phyloP scores from a whole-genome alignment of 2,113 vertebrate species.

The Lycocorax pyrrhopterus region DNA sequence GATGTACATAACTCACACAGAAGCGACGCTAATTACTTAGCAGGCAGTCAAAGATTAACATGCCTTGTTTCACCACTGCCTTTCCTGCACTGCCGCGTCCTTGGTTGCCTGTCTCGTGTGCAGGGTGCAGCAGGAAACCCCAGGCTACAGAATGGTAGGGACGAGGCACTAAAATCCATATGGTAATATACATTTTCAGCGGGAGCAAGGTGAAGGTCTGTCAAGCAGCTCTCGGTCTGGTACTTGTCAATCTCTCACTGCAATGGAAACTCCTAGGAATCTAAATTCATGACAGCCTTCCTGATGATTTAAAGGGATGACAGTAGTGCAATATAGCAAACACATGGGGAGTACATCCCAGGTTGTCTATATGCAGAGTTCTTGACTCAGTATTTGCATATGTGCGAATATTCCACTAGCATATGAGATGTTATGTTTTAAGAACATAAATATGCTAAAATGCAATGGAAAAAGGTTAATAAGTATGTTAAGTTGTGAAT shows the following conservation, averaged over 20 bases:
- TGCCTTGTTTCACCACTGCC: not conserved
- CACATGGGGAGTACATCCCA: not conserved
- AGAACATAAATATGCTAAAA: not conserved
- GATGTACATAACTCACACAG: not conserved
- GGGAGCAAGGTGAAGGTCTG: not conserved
- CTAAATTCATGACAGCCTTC: not conserved
- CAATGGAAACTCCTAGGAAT: not conserved
- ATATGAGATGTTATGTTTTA: not conserved
- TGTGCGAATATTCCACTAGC: not conserved
- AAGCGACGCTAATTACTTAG: not conserved
- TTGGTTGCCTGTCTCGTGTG: fast-evolving
- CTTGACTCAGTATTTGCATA: not conserved
- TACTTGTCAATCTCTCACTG: not conserved
- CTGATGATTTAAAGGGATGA: not conserved
- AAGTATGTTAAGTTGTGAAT: not conserved
- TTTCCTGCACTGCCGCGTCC: not conserved
- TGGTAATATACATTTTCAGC: not conserved
- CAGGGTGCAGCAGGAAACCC: not conserved
- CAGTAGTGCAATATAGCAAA: not conserved
- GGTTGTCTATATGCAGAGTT: not conserved
- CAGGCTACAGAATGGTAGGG: not conserved
- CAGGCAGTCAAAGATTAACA: not conserved
- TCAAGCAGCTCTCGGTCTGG: not conserved
- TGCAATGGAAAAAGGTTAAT: not conserved
- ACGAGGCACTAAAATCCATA: not conserved